Evolutionary conservation across 2,113 vertebrate genomes (phyloP), one percentile per base, ranked within the genome.

Genomic region (Scytalopus superciliaris): DNA sequence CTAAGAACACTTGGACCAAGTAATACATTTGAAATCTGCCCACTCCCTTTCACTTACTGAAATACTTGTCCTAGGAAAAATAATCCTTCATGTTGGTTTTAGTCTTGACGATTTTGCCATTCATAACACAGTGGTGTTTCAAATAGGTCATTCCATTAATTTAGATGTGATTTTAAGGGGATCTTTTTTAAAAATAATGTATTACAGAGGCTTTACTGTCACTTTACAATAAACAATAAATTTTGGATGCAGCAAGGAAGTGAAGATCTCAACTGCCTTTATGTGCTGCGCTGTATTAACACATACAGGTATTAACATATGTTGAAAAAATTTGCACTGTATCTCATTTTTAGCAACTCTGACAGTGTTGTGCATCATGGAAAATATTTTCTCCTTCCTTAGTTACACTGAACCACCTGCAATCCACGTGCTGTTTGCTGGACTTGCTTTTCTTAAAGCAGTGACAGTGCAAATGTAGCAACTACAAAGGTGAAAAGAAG

Each of bases 291-390:
- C 8, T 53, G 42, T 0, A 7, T 19, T 50, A 60, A 72, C 33
- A 69, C 3, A 69, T 6, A 24, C 9, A 66, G 39, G 14, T 31
- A 60, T 3, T 25, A 42, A 24, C 44, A 42, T 0, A 42, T 0
- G 2, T 0, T 67, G 52, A 33, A 49, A 12, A 84, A 33, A 60
- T 25, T 1, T 42, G 25, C 10, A 83, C 12, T 8, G 0, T 10
- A 25, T 52, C 40, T 67, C 52, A 18, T 53, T 49, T 63, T 24
- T 17, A 91, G 63, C 17, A 25, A 13, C 31, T 8, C 39, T 4
- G 18, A 45, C 33, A 50, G 22, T 3, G 39, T 4, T 68, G 63
- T 45, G 33, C 75, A 35, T 39, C 75, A 59, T 53, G 68, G 44
- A 76, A 86, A 52, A 42, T 3, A 47, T 18, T 18, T 86, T 40